A percentile compares a stretch with the other conserved stretches of the same genome.
These are phyloP conservation scores for Chaenodraco wilsoni DNA, from an alignment of 2,797 vertebrate species.

Conservation along the genomic window DNA sequence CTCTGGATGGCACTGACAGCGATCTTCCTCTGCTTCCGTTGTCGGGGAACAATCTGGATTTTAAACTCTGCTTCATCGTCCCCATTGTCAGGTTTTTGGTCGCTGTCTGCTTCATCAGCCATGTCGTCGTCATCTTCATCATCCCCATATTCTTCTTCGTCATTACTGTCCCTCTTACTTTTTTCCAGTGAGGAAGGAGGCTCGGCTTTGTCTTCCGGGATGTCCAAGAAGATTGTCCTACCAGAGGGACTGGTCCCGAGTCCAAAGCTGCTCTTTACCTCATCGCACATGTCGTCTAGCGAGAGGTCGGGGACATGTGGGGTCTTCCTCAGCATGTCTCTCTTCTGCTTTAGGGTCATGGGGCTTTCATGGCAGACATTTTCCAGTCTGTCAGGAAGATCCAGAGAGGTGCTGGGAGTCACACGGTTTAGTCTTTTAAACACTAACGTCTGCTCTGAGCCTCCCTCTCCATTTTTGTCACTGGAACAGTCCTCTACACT, in stretches of 20 bases:
- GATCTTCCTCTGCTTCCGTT: constrained; percentile 97
- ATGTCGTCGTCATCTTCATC: constrained; percentile 90
- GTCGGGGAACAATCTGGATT: constrained; percentile 97
- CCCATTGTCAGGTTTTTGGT: constrained; percentile 82
- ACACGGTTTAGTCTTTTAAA: constrained; percentile 59
- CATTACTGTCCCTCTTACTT: constrained; percentile 84
- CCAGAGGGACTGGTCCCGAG: constrained; percentile 80
- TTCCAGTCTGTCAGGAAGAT: constrained; percentile 70
- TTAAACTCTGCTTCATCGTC: constrained; percentile 95
- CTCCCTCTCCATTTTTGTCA: constrained; percentile 72
- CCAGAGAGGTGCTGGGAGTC: constrained; percentile 76
- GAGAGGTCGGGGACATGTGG: constrained; percentile 90
- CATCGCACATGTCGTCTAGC: constrained; percentile 87
- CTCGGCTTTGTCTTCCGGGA: constrained; percentile 89
- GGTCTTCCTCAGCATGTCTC: constrained; percentile 92
- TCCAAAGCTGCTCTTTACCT: constrained; percentile 66
- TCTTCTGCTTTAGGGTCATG: constrained; percentile 94
- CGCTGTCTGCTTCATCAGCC: constrained; percentile 86
- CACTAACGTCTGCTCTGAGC: constrained; percentile 42
- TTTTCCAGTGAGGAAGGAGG: constrained; percentile 84
- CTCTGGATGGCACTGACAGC: constrained; percentile 98
- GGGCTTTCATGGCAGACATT: constrained; percentile 85
- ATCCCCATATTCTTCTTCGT: constrained; percentile 86
- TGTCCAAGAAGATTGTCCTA: constrained; percentile 88
- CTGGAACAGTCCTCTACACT: constrained; percentile 92